phyloP scores from a whole-genome alignment of 2,113 vertebrate species.

The Casuarius casuarius region DNA sequence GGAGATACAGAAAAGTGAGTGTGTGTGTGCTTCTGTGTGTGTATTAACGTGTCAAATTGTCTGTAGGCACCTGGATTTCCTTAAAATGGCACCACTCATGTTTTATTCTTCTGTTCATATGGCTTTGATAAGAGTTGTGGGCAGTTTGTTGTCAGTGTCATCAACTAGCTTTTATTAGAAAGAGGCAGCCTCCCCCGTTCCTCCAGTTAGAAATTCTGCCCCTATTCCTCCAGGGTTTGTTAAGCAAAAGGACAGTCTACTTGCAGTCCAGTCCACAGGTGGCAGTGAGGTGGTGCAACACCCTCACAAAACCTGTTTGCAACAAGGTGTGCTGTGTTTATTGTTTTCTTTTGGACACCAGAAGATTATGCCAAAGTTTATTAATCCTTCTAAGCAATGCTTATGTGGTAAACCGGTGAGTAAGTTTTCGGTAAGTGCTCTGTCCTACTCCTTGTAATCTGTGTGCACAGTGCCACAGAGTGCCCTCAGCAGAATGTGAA shows the following conservation, averaged over 20 bases:
- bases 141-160: not conserved
- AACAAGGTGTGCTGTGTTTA: not conserved
- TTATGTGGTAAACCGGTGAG: not conserved
- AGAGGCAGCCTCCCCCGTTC: not conserved
- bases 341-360: not conserved
- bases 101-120: not conserved
- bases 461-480: fast-evolving
- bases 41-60: not conserved
- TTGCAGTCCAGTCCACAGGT: not conserved
- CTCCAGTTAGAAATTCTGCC: not conserved
- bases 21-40: fast-evolving
- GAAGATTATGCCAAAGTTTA: not conserved
- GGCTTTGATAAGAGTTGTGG: not conserved
- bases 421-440: not conserved
- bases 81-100: not conserved
- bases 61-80: not conserved
- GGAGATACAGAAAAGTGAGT: constrained; percentile 91
- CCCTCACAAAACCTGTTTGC: not conserved
- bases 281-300: not conserved
- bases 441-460: not conserved
- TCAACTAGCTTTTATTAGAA: not conserved
- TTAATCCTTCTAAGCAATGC: not conserved
- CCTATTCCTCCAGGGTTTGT: not conserved
- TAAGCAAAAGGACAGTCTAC: not conserved
- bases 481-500: not conserved